Conservation (phyloP, 2,113 vertebrate genomes). For the Pycnonotus jocosus region DNA sequence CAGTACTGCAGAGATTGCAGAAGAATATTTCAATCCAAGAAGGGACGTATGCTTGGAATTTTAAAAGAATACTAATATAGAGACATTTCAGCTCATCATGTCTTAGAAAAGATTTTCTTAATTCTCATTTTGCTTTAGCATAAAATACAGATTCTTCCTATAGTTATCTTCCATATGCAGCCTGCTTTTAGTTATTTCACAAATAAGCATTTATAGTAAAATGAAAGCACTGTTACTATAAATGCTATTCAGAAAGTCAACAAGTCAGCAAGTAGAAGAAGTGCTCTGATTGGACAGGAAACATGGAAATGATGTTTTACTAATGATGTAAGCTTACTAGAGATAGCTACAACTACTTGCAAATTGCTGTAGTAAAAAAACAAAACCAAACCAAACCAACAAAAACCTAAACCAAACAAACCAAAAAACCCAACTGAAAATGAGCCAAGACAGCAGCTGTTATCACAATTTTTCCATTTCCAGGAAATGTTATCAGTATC, state of each 20-base stretch:
- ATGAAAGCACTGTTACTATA: neutral
- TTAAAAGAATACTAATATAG: neutral
- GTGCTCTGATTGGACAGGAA: conserved; percentile 21
- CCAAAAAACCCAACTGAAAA: neutral
- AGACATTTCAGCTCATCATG: neutral
- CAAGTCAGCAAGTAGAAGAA: neutral
- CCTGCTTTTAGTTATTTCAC: conserved; percentile 1
- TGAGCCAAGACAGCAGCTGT: conserved; percentile 38
- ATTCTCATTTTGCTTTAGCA: neutral
- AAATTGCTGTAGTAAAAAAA: neutral
- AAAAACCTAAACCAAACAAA: neutral
- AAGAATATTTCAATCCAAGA: neutral
- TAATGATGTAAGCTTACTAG: conserved; percentile 13
- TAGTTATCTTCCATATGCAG: neutral
- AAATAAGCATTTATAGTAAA: conserved; percentile 13
- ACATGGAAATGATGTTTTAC: neutral
- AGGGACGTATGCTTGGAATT: neutral
- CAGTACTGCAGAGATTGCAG: neutral
- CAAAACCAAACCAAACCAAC: neutral
- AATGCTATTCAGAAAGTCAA: neutral
- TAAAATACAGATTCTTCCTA: neutral
- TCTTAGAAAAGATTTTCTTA: neutral
- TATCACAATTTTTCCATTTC: conserved; percentile 19
- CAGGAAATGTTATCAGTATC: conserved; percentile 50
- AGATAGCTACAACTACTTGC: conserved; percentile 21